phyloP scores from a whole-genome alignment of 2,888 invertebrate species.

The Neria commutata region DNA sequence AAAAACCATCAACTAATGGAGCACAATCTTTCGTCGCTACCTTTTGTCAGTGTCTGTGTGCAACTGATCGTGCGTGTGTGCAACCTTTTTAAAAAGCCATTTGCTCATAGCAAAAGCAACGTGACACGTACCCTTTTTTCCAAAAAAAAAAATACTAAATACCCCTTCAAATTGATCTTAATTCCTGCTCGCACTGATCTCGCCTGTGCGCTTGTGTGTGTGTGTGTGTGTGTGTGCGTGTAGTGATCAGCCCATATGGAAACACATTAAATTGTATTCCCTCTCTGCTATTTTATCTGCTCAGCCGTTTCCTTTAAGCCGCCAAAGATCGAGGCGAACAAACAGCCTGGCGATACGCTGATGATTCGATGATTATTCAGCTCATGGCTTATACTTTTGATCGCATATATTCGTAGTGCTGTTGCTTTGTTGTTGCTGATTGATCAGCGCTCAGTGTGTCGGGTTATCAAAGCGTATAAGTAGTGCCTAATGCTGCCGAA shows the following conservation, averaged over 20 bases:
- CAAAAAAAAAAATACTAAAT: conserved; percentile 44
- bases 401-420: too few species aligned
- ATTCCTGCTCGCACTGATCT: conserved; percentile 32
- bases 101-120: conserved; percentile 19
- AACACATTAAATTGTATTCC: not conserved
- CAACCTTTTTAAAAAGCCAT: not conserved
- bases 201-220: not conserved
- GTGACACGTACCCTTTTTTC: conserved; percentile 16
- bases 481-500: not conserved
- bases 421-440: not conserved
- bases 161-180: conserved; percentile 48
- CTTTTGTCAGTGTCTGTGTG: conserved; percentile 15
- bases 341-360: not conserved
- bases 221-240: too few species aligned
- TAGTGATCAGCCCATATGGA: too few species aligned
- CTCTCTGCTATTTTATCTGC: not conserved
- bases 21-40: conserved; percentile 52
- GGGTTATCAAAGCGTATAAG: conserved; percentile 1
- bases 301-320: not conserved
- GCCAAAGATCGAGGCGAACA: not conserved
- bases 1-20: conserved; percentile 41
- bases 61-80: not conserved
- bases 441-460: not conserved
- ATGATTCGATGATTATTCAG: not conserved
- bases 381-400: not conserved